These are phyloP conservation scores for Pseudomyrmex cubaensis DNA, from an alignment of 1,140 invertebrate species.

Conservation along the genomic window DNA sequence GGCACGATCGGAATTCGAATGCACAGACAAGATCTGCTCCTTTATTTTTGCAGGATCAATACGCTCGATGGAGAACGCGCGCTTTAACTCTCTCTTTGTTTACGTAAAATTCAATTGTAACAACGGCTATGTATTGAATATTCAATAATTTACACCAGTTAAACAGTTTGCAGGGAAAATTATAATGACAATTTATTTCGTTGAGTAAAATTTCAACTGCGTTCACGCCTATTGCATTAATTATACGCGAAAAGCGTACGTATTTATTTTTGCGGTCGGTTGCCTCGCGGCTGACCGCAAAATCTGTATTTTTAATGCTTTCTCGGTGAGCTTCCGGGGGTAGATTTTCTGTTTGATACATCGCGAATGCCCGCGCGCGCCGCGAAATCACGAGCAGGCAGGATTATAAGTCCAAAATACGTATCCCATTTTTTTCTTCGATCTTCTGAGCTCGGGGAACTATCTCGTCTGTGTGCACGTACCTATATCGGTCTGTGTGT, in stretches of 20 bases:
- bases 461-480: not conserved
- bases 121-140: not conserved
- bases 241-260: not conserved
- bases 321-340: not conserved
- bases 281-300: conserved; percentile 6
- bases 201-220: not conserved
- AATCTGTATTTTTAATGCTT: conserved; percentile 50
- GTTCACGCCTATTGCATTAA: not conserved
- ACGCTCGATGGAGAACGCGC: not conserved
- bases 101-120: not conserved
- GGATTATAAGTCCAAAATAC: conserved; percentile 57
- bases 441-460: not conserved
- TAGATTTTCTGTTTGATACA: conserved; percentile 45
- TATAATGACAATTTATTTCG: not conserved
- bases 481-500: not conserved
- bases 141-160: not conserved
- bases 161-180: not conserved
- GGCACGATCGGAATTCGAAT: conserved; percentile 41
- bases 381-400: conserved; percentile 28
- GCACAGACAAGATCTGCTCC: not conserved
- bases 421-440: conserved; percentile 51
- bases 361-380: conserved; percentile 23
- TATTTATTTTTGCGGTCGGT: conserved; percentile 33
- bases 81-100: not conserved
- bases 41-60: not conserved